phyloP scores from a whole-genome alignment of 2,797 vertebrate genomes.

The Chaetodon trifasciatus region DNA sequence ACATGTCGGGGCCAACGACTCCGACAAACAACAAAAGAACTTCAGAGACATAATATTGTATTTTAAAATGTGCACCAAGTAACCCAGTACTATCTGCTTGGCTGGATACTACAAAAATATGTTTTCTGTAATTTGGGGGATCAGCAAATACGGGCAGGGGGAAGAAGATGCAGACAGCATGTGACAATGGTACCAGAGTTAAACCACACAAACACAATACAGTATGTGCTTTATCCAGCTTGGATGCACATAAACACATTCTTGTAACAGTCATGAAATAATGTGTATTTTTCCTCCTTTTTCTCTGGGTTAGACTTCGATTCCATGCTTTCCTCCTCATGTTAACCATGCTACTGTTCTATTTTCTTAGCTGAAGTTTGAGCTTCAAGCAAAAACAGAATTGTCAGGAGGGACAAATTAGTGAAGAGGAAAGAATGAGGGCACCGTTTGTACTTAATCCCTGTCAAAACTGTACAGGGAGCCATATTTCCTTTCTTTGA shows the following conservation, averaged over 20 bases:
- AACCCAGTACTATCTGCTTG: not conserved
- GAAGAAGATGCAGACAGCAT: conserved; percentile 8
- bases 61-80: conserved; percentile 9
- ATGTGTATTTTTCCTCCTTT: conserved; percentile 13
- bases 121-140: not conserved
- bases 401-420: not conserved
- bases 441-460: conserved; percentile 5
- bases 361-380: conserved; percentile 6
- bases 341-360: conserved; percentile 23
- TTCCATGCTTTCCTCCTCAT: not conserved
- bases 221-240: conserved; percentile 15
- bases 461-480: conserved; percentile 25
- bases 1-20: too few relatives aligned
- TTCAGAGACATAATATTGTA: not conserved
- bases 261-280: conserved; percentile 33
- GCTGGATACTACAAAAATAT: not conserved
- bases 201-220: not conserved
- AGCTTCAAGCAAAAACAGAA: conserved; percentile 21
- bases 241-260: conserved; percentile 24
- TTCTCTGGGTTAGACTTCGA: conserved; percentile 5
- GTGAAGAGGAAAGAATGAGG: conserved; percentile 19
- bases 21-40: too few relatives aligned
- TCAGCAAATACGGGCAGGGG: not conserved
- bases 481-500: not conserved
- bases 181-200: conserved; percentile 32